Evolutionary conservation across 2,113 vertebrate species (phyloP), one percentile per base, ranked within the genome.

Genomic region (Prionailurus bengalensis): DNA sequence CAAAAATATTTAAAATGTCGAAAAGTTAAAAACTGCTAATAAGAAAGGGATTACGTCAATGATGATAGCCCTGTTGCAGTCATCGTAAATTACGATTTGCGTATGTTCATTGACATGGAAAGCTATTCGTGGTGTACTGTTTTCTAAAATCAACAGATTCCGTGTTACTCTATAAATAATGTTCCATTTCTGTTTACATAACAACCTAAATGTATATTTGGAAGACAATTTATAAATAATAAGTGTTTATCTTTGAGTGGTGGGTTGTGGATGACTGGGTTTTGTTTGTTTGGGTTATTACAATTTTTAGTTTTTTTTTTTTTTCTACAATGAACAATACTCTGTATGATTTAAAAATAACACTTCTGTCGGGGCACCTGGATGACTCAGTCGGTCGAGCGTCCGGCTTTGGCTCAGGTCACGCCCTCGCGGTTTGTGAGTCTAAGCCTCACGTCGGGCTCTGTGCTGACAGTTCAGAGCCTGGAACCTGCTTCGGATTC

Each of bases 1-100:
- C 12, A 42, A 84, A 88, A 61, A 15, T 58, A 27, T 65, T 89
- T 78, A 93, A 96, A 96, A 78, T 36, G 17, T 42, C 33, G 85
- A 79, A 39, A 84, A 84, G 33, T 48, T 82, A 68, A 19, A 74
- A 88, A 31, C 6, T 25, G 23, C 13, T 36, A 83, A 48, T 53
- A 58, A 83, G 13, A 13, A 86, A 92, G 36, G 55, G 36, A 53
- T 53, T 66, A 55, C 42, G 65, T 80, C 93, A 83, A 68, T 68
- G 48, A 61, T 16, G 15, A 58, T 55, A 89, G 16, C 7, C 55
- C 58, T 96, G 9, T 66, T 74, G 74, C 10, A 93, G 78, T 0
- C 36, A 89, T 89, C 83, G 70, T 5, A 74, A 83, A 68, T 87
- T 51, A 36, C 7, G 27, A 48, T 79, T 25, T 79, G 25, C 12